Evolutionary conservation across 2,888 invertebrate genomes (phyloP).

Genomic region (Caenorhabditis doughertyi): DNA sequence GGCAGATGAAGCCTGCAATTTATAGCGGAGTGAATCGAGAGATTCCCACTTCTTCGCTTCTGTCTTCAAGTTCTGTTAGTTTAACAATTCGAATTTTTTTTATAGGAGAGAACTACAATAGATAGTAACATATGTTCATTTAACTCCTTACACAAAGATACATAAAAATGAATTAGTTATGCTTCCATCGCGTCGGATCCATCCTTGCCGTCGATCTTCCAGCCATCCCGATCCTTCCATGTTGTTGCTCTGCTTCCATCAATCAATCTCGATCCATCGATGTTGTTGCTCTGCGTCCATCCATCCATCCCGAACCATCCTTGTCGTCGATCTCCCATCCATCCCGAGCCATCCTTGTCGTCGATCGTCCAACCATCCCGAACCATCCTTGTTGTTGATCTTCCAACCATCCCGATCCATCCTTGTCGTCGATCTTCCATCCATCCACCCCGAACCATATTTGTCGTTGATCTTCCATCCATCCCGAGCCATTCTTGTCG

Average conservation of each 20-base stretch:
- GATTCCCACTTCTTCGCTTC: no score
- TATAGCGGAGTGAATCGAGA: no score
- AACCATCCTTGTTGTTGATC: neutral
- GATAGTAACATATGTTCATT: no score
- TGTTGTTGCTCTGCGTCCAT: neutral
- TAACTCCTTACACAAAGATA: no score
- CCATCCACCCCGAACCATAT: no score
- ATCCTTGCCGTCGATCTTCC: neutral
- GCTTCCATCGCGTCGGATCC: constrained; percentile 15
- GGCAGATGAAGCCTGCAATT: no score
- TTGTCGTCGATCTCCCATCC: neutral
- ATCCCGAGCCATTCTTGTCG: no score
- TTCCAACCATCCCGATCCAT: neutral
- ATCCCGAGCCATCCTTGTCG: neutral
- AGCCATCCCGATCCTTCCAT: constrained; percentile 4
- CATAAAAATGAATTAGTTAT: no score
- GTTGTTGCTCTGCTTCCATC: constrained; percentile 4
- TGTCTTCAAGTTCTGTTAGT: no score
- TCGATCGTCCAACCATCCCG: neutral
- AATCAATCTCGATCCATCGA: constrained; percentile 11
- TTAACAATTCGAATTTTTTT: no score
- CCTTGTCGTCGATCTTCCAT: neutral
- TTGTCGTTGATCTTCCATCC: no score
- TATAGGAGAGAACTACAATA: no score
- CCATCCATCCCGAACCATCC: constrained; percentile 15